phyloP scores from a whole-genome alignment of 2,113 vertebrate genomes.

The Myiopsitta monachus region DNA sequence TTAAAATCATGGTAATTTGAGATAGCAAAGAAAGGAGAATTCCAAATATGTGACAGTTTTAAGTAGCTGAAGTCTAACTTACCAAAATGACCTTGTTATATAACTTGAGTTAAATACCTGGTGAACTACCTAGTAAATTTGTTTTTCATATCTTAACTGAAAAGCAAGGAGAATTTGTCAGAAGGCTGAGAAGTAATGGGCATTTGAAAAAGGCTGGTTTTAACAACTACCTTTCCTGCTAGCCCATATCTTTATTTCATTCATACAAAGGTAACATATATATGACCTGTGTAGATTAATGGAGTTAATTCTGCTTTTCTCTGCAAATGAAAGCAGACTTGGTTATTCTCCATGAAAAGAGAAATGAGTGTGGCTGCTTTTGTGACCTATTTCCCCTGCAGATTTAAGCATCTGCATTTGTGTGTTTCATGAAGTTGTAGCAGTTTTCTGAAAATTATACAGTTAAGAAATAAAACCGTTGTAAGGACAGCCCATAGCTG shows the following conservation, averaged over 20 bases:
- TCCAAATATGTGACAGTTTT: background rate
- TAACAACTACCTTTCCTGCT: background rate
- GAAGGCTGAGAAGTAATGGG: background rate
- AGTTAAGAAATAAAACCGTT: background rate
- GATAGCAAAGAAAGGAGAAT: background rate
- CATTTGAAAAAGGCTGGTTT: background rate
- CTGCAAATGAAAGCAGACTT: background rate
- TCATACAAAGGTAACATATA: background rate
- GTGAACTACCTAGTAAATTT: background rate
- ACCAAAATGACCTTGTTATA: background rate
- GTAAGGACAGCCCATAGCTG: background rate
- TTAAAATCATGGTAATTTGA: background rate
- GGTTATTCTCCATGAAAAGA: background rate
- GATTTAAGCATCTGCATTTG: background rate
- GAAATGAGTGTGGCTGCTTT: background rate
- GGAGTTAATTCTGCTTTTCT: background rate
- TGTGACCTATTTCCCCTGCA: background rate
- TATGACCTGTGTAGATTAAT: background rate
- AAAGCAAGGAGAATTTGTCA: background rate
- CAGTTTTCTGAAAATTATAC: background rate
- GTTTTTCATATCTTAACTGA: background rate
- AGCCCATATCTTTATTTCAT: background rate
- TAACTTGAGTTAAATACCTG: background rate
- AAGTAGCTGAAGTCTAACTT: background rate
- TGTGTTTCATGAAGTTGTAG: background rate